These are phyloP conservation scores for Catostomus latipinnis DNA, from an alignment of 2,797 vertebrate species.

Conservation along the genomic window DNA sequence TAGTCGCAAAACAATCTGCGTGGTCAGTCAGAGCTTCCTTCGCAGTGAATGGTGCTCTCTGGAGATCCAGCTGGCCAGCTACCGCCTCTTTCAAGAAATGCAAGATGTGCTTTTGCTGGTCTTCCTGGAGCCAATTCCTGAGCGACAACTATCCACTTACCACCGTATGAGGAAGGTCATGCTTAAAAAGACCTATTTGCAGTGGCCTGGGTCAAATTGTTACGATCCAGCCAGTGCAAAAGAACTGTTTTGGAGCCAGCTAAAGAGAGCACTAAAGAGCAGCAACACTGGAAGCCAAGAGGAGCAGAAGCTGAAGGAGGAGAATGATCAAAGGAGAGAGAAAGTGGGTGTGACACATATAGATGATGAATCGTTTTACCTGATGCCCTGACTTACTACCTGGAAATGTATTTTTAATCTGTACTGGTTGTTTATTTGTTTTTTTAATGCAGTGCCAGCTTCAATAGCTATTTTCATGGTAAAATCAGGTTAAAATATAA, in stretches of 20 bases:
- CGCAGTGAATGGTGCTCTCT: slow-evolving; percentile 89
- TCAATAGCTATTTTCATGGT: too few relatives aligned
- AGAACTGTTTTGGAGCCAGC: slow-evolving; percentile 84
- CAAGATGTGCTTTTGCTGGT: slow-evolving; percentile 85
- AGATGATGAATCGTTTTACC: slow-evolving; percentile 61
- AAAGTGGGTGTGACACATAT: slow-evolving; percentile 5
- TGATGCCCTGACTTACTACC: slow-evolving; percentile 60
- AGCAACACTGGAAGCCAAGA: slow-evolving; percentile 62
- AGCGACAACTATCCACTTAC: slow-evolving; percentile 81
- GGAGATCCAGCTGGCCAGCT: slow-evolving; percentile 89
- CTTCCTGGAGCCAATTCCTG: slow-evolving; percentile 81
- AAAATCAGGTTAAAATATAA: too few relatives aligned
- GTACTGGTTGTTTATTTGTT: too few relatives aligned
- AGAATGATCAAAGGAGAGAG: neutral
- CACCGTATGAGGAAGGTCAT: slow-evolving; percentile 88
- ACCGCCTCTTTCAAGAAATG: slow-evolving; percentile 86
- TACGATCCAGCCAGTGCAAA: slow-evolving; percentile 72
- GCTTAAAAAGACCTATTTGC: slow-evolving; percentile 86
- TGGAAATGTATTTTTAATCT: neutral
- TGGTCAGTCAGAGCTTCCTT: slow-evolving; percentile 85
- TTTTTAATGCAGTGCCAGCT: too few relatives aligned
- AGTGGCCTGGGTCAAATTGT: slow-evolving; percentile 80
- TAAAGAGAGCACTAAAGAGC: slow-evolving; percentile 76
- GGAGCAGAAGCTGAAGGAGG: slow-evolving; percentile 37
- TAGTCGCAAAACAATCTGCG: slow-evolving; percentile 86